Evolutionary conservation across 1,140 invertebrate species (phyloP), one percentile per base, ranked within the genome.

Genomic region (Drosophila albomicans): DNA sequence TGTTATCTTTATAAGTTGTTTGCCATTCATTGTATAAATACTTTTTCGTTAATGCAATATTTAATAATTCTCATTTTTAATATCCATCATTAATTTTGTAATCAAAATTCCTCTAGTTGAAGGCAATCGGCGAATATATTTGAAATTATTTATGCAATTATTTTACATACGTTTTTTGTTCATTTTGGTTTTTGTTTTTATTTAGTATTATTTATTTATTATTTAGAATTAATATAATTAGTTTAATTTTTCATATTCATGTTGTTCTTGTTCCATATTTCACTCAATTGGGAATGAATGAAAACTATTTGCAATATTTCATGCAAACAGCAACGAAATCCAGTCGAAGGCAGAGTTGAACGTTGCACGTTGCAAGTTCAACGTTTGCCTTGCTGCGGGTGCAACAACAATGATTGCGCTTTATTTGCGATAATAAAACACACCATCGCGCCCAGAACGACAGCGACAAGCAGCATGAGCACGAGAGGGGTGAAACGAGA

Each of bases 51-150:
- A 64, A 87, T 87, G 73, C 80, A 78, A 77, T 80, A 80, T 78
- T 84, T 58, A 78, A 75, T 78, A 73, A 77, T 77, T 80, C 58
- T 70, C 76, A 66, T 87, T 79, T 87, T 79, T 68, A 65, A 78
- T 88, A 71, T 80, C 80, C 64, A 88, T n/a, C n/a, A n/a, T n/a
- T n/a, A n/a, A 85, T 82, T 89, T 76, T 81, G 68, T 87, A 86
- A 91, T 91, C 88, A 91, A 92, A 92, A 92, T 92, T 92, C 91
- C 91, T 92, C 91, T 92, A 92, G 85, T 92, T 92, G 91, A 92
- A 92, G 91, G 91, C 91, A 92, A 92, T 92, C 91, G 91, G 91
- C 91, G 91, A 92, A 92, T 92, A 89, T 91, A 91, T 91, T 91
- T 88, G 81, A 91, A 91, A 91, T 91, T 88, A 91, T 91, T 91